Evolutionary conservation across 2,888 invertebrate genomes (phyloP).

Genomic region (Aleiodes testaceus): DNA sequence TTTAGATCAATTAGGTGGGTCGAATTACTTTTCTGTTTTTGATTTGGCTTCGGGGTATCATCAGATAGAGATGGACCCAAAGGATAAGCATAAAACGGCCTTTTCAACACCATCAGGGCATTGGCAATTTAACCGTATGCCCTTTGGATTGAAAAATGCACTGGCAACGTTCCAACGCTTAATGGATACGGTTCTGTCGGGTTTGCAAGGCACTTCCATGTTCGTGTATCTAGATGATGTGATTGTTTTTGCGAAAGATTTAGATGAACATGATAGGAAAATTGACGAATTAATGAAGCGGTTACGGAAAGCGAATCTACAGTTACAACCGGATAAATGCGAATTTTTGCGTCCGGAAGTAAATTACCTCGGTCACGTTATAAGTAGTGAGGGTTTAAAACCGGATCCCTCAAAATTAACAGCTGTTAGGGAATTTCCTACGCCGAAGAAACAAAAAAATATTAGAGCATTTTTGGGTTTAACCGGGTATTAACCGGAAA

Average conservation of each 20-base stretch:
- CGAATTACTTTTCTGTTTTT: neutral
- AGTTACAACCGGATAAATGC: neutral
- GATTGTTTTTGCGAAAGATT: neutral
- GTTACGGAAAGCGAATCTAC: neutral
- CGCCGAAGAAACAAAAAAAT: conserved; percentile 19
- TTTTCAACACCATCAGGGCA: conserved; percentile 34
- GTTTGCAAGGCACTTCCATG: conserved; percentile 24
- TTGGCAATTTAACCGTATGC: conserved; percentile 29
- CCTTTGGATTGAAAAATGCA: conserved; percentile 33
- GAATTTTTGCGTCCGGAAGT: conserved; percentile 17
- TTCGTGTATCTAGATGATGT: conserved; percentile 14
- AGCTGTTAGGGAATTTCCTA: conserved; percentile 27
- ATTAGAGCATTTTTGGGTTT: conserved; percentile 25
- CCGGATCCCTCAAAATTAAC: conserved; percentile 11
- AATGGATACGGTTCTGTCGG: conserved; percentile 18
- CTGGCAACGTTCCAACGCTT: conserved; percentile 15
- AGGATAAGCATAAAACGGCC: conserved; percentile 17
- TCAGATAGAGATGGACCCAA: conserved; percentile 31
- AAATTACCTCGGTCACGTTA: conserved; percentile 23
- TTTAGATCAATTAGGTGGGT: neutral
- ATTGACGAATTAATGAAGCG: neutral
- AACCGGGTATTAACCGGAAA: neutral
- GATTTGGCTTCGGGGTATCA: conserved; percentile 37
- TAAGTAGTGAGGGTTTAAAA: conserved; percentile 27
- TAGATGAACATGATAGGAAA: neutral